These are phyloP conservation scores for Chrysaora quinquecirrha DNA, from an alignment of 30 jellyfish, hydroid and myxozoan species.

Conservation along the genomic window DNA sequence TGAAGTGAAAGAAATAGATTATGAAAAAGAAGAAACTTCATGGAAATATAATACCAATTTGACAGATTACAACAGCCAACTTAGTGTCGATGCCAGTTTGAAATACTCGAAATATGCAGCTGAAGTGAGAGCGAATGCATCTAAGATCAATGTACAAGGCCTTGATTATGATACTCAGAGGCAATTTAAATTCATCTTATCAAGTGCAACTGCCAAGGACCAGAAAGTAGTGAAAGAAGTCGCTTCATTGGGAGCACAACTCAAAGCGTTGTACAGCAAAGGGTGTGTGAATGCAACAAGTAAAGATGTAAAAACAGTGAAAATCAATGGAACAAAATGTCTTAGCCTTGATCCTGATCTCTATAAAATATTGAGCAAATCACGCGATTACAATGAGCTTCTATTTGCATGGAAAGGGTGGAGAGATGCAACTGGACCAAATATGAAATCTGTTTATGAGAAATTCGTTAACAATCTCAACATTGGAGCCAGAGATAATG, in stretches of 20 bases:
- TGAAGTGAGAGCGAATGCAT: constrained; percentile 50
- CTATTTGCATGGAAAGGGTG: constrained; percentile 92
- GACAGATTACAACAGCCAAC: constrained; percentile 68
- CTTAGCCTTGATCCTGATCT: constrained; percentile 78
- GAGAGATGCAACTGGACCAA: constrained; percentile 91
- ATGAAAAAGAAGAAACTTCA: neutral
- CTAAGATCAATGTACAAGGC: constrained; percentile 14
- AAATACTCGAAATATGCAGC: constrained; percentile 14
- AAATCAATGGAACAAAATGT: constrained; percentile 40
- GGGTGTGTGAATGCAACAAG: constrained; percentile 76
- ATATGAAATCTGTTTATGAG: constrained; percentile 55
- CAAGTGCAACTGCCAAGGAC: constrained; percentile 19
- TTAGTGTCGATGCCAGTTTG: constrained; percentile 42
- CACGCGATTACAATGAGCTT: constrained; percentile 76
- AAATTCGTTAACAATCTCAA: constrained; percentile 68
- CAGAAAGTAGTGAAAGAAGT: neutral
- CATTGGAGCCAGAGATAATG: constrained; percentile 87
- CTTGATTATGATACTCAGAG: constrained; percentile 54
- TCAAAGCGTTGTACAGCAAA: constrained; percentile 66
- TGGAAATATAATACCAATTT: constrained; percentile 75
- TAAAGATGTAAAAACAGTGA: constrained; percentile 62
- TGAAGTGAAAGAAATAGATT: neutral
- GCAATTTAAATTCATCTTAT: constrained; percentile 53
- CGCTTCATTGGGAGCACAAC: constrained; percentile 8
- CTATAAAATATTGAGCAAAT: constrained; percentile 49